A percentile compares a stretch with the other conserved stretches of the same genome.
Evolutionary conservation across 2,888 invertebrate genomes (phyloP).

Genomic region (Petrolisthes cinctipes): DNA sequence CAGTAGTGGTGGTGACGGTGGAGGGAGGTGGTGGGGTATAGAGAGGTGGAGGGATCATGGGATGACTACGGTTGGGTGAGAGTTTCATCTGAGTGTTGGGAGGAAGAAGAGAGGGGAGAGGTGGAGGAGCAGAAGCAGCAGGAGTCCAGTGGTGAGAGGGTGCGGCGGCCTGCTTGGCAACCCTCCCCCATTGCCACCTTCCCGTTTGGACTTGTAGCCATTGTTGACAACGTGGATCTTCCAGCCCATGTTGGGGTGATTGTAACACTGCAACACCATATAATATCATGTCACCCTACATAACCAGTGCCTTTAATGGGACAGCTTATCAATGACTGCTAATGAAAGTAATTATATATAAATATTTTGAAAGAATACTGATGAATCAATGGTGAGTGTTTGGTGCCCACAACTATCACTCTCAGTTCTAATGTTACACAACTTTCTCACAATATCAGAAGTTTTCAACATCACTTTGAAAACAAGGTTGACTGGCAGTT

Average conservation of each 20-base stretch:
- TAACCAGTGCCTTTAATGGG: neutral
- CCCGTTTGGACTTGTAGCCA: conserved; percentile 44
- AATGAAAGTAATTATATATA: no score
- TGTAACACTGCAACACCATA: conserved; percentile 80
- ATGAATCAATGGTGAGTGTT: no score
- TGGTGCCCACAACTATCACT: no score
- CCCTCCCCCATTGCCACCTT: conserved; percentile 35
- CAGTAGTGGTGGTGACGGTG: neutral
- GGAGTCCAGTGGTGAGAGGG: conserved; percentile 17
- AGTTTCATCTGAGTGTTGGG: conserved; percentile 49
- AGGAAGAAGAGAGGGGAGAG: conserved; percentile 1
- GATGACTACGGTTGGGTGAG: neutral
- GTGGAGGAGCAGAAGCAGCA: conserved; percentile 16
- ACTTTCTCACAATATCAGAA: no score
- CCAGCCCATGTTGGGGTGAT: conserved; percentile 93
- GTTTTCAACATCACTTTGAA: no score
- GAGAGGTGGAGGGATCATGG: neutral
- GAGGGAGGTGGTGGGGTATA: neutral
- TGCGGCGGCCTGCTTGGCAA: neutral
- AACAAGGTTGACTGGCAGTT: no score
- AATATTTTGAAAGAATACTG: no score
- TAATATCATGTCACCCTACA: neutral
- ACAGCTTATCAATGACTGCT: no score
- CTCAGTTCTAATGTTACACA: no score
- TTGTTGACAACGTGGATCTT: conserved; percentile 88